Evolutionary conservation across 2,888 invertebrate species (phyloP).

Genomic region (Stomorhina lunata): DNA sequence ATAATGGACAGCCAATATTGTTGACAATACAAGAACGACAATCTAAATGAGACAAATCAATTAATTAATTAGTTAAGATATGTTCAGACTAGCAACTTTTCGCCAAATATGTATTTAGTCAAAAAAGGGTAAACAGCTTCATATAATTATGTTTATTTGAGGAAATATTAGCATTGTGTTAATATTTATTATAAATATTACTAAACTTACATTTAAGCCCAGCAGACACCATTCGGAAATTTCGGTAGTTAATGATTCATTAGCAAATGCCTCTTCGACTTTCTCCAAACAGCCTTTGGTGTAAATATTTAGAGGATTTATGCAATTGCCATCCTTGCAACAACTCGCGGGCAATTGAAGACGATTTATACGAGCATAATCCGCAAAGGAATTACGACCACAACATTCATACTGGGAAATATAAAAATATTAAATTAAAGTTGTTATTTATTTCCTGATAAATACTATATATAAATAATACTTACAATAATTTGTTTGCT

Average conservation of each 20-base stretch:
- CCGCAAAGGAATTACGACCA: constrained; percentile 73
- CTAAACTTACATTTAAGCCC: constrained; percentile 71
- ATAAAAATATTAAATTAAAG: background rate
- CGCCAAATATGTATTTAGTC: background rate
- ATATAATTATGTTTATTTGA: too few relatives aligned
- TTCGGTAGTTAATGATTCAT: constrained; percentile 69
- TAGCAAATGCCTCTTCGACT: constrained; percentile 72
- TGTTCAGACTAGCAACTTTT: background rate
- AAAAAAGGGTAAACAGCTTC: background rate
- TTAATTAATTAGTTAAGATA: background rate
- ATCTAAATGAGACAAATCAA: constrained; percentile 63
- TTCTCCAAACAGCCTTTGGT: constrained; percentile 71
- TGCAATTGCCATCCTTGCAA: constrained; percentile 73
- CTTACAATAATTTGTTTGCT: constrained; percentile 71
- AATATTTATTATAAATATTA: too few relatives aligned
- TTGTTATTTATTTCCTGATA: background rate
- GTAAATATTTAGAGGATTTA: constrained; percentile 73
- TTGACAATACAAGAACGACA: constrained; percentile 70
- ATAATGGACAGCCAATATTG: constrained; percentile 74
- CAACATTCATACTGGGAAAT: constrained; percentile 73
- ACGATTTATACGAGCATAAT: constrained; percentile 70
- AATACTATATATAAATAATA: background rate
- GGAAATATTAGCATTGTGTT: too few relatives aligned
- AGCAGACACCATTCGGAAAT: constrained; percentile 73
- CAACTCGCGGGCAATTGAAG: constrained; percentile 73